Percentiles rank a stretch among this genome's conserved stretches.
phyloP scores from a whole-genome alignment of 1,140 invertebrate genomes.

The Temnothorax longispinosus region DNA sequence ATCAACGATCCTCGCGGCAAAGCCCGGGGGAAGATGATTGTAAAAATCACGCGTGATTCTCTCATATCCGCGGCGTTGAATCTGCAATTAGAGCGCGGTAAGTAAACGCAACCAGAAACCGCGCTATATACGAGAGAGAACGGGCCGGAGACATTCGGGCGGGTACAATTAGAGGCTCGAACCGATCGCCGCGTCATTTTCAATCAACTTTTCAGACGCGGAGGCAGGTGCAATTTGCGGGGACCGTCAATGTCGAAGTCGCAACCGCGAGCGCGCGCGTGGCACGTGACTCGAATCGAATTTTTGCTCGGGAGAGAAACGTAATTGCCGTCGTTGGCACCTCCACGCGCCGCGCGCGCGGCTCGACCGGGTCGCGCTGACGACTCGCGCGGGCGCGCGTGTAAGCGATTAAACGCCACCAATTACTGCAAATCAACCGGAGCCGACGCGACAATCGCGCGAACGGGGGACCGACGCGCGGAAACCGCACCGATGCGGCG shows the following conservation, averaged over 20 bases:
- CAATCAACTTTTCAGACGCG: conserved; percentile 40
- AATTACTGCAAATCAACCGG: conserved; percentile 45
- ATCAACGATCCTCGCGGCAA: no score
- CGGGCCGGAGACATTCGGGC: no score
- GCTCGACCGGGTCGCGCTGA: not conserved
- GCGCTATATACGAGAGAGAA: no score
- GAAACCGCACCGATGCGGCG: not conserved
- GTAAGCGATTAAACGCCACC: conserved; percentile 47
- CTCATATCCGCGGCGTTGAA: no score
- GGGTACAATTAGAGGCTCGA: not conserved
- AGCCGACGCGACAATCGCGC: conserved; percentile 7
- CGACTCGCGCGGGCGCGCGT: conserved; percentile 9
- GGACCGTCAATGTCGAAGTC: conserved; percentile 35
- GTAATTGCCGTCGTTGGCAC: conserved; percentile 36
- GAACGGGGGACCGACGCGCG: not conserved
- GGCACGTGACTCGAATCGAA: conserved; percentile 52
- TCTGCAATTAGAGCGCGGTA: no score
- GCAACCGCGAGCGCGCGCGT: not conserved
- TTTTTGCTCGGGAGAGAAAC: conserved; percentile 21
- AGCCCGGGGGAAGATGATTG: not conserved
- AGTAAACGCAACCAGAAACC: no score
- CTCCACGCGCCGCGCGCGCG: conserved; percentile 14
- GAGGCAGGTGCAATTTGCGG: conserved; percentile 28
- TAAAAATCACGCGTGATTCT: no score
- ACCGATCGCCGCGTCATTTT: conserved; percentile 42